Evolutionary conservation across 2,888 invertebrate genomes (phyloP), one percentile per base, ranked within the genome.

Genomic region (Trissoscelio sp.): DNA sequence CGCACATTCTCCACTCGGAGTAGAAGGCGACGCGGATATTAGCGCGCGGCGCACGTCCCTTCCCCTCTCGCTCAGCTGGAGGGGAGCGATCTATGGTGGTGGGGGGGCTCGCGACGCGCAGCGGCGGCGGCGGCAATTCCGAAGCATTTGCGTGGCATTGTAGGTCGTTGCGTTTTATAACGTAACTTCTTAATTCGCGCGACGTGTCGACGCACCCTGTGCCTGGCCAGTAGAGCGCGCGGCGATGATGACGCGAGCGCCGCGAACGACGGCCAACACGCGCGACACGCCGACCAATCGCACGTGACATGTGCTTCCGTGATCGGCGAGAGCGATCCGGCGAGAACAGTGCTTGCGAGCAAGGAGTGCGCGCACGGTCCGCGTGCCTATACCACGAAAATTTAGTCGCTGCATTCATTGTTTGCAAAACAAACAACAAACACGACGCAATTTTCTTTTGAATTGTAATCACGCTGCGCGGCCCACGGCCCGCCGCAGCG

Each of bases 121-220:
- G 66, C 48, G 74, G 83, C 72, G 80, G 84, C 83, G 84, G 83
- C 83, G 84, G 79, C 75, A 83, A 83, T 86, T 86, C 85, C 85
- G 83, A 85, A 85, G 87, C 87, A 87, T 88, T 89, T 87, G 88
- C 73, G 72, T 87, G 88, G 87, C 86, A 90, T 89, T 89, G 89
- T 90, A 88, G 90, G 89, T 90, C 90, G 89, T 88, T 89, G 88
- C 89, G 88, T 90, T 90, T 90, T 90, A 87, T 88, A 89, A 89
- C 88, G 87, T 85, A 88, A 88, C 88, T 89, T 86, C 85, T 89
- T 88, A 87, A 89, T 88, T 88, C 87, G 85, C 88, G 86, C 82
- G 74, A 70, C 74, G 81, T 84, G 83, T 80, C 81, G 81, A 79
- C 81, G 83, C 81, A 81, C 79, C 72, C 83, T 70, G 70, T 28